These are phyloP conservation scores for Passer montanus DNA, from an alignment of 2,113 vertebrate species.

Conservation along the genomic window DNA sequence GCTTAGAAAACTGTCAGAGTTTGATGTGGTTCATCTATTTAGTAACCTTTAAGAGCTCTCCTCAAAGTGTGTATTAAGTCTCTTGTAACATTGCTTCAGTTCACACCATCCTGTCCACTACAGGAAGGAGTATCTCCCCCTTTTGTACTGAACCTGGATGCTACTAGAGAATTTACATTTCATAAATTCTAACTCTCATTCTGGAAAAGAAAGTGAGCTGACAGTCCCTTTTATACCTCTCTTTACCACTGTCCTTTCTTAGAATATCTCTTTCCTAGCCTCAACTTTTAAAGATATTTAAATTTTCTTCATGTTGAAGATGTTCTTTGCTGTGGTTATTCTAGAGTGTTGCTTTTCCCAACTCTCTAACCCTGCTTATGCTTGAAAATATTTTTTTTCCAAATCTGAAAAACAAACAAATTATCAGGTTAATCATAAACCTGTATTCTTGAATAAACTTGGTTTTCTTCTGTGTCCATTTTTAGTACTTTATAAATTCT, in stretches of 20 bases:
- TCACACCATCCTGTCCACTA: neutral
- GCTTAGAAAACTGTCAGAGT: neutral
- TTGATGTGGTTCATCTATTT: neutral
- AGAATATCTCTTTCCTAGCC: neutral
- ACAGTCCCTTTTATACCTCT: neutral
- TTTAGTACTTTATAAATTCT: neutral
- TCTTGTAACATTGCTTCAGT: neutral
- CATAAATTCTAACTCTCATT: neutral
- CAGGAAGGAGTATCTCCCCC: neutral
- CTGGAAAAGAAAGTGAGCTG: neutral
- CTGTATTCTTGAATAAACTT: neutral
- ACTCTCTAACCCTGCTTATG: accelerated
- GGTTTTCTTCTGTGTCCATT: neutral
- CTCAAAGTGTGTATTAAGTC: neutral
- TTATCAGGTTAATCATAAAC: neutral
- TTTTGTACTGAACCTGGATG: neutral
- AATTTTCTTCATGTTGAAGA: neutral
- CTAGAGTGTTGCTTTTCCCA: neutral
- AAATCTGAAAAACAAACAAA: neutral
- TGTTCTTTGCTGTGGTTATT: neutral
- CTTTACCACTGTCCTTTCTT: neutral
- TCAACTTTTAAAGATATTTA: neutral
- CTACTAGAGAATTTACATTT: neutral
- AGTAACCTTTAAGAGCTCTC: neutral
- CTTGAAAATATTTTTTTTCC: neutral